These are phyloP conservation scores for Torymus auratus DNA, from an alignment of 2,888 invertebrate species.

Conservation along the genomic window DNA sequence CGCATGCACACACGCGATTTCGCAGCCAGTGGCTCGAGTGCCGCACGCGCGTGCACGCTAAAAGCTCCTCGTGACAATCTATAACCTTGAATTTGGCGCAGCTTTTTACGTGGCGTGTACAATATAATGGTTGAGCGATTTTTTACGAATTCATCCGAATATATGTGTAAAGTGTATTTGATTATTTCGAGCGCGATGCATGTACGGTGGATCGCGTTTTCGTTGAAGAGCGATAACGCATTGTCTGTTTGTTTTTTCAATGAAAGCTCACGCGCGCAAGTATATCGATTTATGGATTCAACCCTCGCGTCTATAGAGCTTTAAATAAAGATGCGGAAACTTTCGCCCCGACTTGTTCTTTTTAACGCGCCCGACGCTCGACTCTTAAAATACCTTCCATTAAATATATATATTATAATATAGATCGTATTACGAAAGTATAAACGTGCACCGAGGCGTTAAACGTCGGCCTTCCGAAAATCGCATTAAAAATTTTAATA, in stretches of 20 bases:
- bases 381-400: too few species aligned
- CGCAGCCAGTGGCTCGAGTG: slow-evolving; percentile 26
- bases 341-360: not conserved
- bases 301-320: not conserved
- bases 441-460: not conserved
- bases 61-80: slow-evolving; percentile 13
- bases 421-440: too few species aligned
- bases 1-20: slow-evolving; percentile 18
- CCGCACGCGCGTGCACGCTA: not conserved
- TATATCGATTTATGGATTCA: too few species aligned
- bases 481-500: slow-evolving; percentile 36
- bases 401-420: too few species aligned
- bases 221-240: too few species aligned
- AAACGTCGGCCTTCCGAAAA: not conserved
- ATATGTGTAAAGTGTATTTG: too few species aligned
- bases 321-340: not conserved
- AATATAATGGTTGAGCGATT: too few species aligned
- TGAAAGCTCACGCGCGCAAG: too few species aligned
- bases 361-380: not conserved
- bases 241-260: too few species aligned
- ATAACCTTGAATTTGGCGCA: slow-evolving; percentile 36
- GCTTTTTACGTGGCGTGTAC: not conserved
- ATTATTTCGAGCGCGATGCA: too few species aligned
- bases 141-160: too few species aligned
- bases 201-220: too few species aligned